Percentiles rank a stretch among this genome's conserved stretches.
These are phyloP conservation scores for Pseudococcus viburni DNA, from an alignment of 2,888 invertebrate genomes.

Conservation along the genomic window DNA sequence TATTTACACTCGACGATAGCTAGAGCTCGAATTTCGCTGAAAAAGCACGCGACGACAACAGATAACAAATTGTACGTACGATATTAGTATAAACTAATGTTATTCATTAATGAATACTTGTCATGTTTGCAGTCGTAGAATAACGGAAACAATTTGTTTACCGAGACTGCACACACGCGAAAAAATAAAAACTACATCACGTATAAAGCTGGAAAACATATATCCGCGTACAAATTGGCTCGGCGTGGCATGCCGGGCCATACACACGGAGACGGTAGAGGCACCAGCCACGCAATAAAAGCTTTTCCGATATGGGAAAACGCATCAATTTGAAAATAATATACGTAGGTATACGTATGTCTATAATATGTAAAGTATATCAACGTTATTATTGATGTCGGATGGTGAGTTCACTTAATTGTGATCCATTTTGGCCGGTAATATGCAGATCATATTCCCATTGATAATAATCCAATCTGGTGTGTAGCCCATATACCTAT, in stretches of 20 bases:
- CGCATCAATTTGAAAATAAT: neutral
- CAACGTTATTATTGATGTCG: constrained; percentile 38
- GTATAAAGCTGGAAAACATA: neutral
- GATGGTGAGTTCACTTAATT: constrained; percentile 48
- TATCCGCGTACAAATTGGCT: no score
- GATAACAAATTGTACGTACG: neutral
- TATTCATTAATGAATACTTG: neutral
- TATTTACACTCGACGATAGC: neutral
- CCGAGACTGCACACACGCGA: neutral
- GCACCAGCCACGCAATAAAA: neutral
- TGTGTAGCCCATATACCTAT: neutral
- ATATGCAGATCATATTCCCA: constrained; percentile 52
- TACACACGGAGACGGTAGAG: neutral
- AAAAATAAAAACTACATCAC: neutral
- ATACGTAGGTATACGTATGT: neutral
- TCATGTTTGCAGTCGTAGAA: neutral
- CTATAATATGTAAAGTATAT: neutral
- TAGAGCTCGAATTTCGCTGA: neutral
- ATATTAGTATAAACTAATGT: neutral
- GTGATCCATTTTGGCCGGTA: constrained; percentile 49
- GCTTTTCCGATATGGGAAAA: neutral
- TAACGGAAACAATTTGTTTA: neutral
- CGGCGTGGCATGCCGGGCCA: neutral
- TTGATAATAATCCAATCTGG: constrained; percentile 50
- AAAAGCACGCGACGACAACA: neutral